A percentile compares a stretch with the other conserved stretches of the same genome.
Conservation (phyloP, 2,113 vertebrate species). For the Cyphotilapia sp. region DNA sequence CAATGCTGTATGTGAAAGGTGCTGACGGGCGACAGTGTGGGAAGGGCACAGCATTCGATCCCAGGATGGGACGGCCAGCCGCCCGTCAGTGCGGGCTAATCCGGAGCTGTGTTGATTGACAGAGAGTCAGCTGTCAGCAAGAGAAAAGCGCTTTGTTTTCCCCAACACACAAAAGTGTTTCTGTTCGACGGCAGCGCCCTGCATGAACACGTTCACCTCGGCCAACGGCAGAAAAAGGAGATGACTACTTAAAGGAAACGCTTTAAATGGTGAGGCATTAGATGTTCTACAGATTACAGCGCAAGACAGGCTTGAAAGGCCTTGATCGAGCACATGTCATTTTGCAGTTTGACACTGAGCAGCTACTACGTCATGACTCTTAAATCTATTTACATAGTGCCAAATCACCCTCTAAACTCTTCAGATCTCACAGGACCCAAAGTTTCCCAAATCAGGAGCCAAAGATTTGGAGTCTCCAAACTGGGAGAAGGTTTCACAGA, state of each 20-base stretch:
- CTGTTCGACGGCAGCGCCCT: neutral
- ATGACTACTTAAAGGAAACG: neutral
- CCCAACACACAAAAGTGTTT: neutral
- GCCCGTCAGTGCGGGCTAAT: slow-evolving; percentile 21
- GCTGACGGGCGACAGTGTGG: slow-evolving; percentile 48
- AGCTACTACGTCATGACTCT: neutral
- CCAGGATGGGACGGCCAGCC: slow-evolving; percentile 35
- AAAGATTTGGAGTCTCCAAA: neutral
- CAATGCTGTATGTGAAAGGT: slow-evolving; percentile 50
- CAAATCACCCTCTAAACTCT: neutral
- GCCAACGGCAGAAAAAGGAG: neutral
- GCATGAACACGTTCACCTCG: neutral
- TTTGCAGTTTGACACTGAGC: neutral
- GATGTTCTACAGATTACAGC: rapidly evolving
- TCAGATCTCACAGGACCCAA: neutral
- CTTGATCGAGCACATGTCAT: neutral
- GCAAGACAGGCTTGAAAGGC: neutral
- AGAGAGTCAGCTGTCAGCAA: slow-evolving; percentile 32
- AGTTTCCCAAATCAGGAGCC: neutral
- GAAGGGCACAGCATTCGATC: slow-evolving; percentile 29
- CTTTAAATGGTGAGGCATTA: neutral
- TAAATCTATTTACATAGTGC: neutral
- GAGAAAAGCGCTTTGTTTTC: slow-evolving; percentile 7
- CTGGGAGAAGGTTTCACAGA: neutral
- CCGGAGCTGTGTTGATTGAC: slow-evolving; percentile 44